Conservation (phyloP, 2,797 vertebrate genomes). For the Lateolabrax maculatus region DNA sequence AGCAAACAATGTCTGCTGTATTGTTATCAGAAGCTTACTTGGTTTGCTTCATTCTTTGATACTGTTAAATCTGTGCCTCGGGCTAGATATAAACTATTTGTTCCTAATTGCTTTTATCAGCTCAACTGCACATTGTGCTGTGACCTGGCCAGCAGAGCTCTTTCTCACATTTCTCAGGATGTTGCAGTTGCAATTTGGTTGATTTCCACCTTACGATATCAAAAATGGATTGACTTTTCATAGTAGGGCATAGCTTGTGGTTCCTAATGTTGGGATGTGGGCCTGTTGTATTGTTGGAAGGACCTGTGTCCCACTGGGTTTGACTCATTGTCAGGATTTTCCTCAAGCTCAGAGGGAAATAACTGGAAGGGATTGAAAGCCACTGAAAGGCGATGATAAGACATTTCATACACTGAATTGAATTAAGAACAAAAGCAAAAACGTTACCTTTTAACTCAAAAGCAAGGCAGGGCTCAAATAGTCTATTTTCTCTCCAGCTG, state of each 20-base stretch:
- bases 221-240: constrained; percentile 14
- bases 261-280: constrained; percentile 41
- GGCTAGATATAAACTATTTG: constrained; percentile 2
- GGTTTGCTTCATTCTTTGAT: too few relatives aligned
- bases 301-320: constrained; percentile 52
- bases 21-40: background rate
- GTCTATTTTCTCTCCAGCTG: background rate
- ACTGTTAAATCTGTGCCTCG: constrained; percentile 14
- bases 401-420: background rate
- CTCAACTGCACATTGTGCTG: background rate
- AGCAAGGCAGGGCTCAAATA: background rate
- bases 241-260: background rate
- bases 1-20: background rate
- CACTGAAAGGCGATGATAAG: constrained; percentile 56
- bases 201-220: constrained; percentile 42
- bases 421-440: constrained; percentile 44
- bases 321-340: constrained; percentile 59
- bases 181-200: constrained; percentile 4
- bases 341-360: constrained; percentile 50
- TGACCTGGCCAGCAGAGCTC: background rate
- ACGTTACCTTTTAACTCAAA: constrained; percentile 20
- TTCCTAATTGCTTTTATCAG: constrained; percentile 25
- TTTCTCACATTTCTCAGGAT: constrained; percentile 33
- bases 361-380: constrained; percentile 32
- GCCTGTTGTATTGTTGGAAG: constrained; percentile 62